Evolutionary conservation across 2,888 invertebrate genomes (phyloP).

Genomic region (Tachina fera): DNA sequence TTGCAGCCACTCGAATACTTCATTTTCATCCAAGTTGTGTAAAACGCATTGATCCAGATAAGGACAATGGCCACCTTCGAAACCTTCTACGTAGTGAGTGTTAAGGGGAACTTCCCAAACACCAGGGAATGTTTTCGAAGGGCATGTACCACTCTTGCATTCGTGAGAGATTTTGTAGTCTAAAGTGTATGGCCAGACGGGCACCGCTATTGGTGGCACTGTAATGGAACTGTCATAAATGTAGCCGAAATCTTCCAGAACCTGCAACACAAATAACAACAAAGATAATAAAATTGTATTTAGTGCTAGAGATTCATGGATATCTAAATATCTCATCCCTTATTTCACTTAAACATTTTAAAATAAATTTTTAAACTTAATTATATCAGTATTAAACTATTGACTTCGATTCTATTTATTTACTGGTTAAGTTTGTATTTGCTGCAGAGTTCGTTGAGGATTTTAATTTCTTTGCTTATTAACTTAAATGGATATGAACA

Average conservation of each 20-base stretch:
- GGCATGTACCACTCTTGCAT: slow-evolving; percentile 96
- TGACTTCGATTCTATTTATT: slow-evolving; percentile 33
- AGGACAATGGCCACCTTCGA: slow-evolving; percentile 95
- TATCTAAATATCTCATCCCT: not conserved
- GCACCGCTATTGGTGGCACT: slow-evolving; percentile 90
- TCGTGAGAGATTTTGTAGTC: slow-evolving; percentile 97
- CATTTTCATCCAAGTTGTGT: slow-evolving; percentile 91
- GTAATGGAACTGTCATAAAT: slow-evolving; percentile 97
- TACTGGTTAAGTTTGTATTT: slow-evolving; percentile 26
- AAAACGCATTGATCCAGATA: slow-evolving; percentile 96
- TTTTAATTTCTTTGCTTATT: slow-evolving; percentile 44
- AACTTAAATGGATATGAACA: slow-evolving; percentile 25
- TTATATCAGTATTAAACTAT: slow-evolving; percentile 12
- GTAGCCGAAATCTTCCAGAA: slow-evolving; percentile 95
- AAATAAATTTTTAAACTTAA: slow-evolving; percentile 31
- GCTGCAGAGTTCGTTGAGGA: slow-evolving; percentile 3
- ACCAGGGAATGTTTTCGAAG: slow-evolving; percentile 94
- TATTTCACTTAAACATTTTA: slow-evolving; percentile 1
- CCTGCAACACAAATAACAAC: slow-evolving; percentile 83
- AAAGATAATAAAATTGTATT: not conserved
- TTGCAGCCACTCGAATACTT: slow-evolving; percentile 93
- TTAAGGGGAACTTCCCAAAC: slow-evolving; percentile 97
- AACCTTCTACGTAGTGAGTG: slow-evolving; percentile 93
- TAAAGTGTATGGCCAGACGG: slow-evolving; percentile 97
- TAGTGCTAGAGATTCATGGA: not conserved